Evolutionary conservation across 2,797 vertebrate genomes (phyloP), one percentile per base, ranked within the genome.

Genomic region (Mallotus villosus): DNA sequence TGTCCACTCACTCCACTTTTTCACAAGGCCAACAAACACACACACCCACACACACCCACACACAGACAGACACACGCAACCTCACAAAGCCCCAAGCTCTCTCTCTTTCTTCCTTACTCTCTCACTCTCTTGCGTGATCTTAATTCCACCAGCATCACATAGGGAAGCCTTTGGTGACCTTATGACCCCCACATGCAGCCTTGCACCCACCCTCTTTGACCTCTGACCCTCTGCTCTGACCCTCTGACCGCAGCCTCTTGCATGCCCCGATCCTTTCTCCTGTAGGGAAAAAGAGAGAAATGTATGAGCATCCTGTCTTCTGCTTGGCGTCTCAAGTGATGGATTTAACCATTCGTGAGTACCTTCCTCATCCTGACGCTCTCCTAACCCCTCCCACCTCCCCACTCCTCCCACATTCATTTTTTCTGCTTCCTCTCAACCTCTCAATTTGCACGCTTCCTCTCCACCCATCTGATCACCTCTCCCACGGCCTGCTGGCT

Each of bases 291-390:
- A 99, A 99, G 96, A 98, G 97, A 96, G 98, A 99, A 96, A 99
- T 99, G 97, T 99, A 97, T 96, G 98, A 99, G 92, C 97, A 99
- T 95, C 97, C 98, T 94, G 96, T 99, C 97, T 99, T 98, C 97
- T 99, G 97, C 97, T 99, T 99, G 98, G 98, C 98, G 93, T 99
- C 98, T 95, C 98, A 99, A 98, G 98, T 99, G 95, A 99, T 99
- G 97, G 97, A 99, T 99, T 99, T 99, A 99, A 99, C 98, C 94
- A 99, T 99, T 97, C 97, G 98, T 99, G 97, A 99, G 98, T 99
- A 99, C 96, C 92, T 94, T 93, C 92, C 94, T 93, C 94, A 93
- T 93, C 92, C 92, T 93, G 91, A 88, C 90, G 91, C 92, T 91
- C 90, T 91, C 89, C 63, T 72, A 76, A 59, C 91, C 92, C 91